A percentile compares a stretch with the other conserved stretches of the same genome.
phyloP scores from a whole-genome alignment of 2,888 invertebrate genomes.

The Halictus quadricinctus region DNA sequence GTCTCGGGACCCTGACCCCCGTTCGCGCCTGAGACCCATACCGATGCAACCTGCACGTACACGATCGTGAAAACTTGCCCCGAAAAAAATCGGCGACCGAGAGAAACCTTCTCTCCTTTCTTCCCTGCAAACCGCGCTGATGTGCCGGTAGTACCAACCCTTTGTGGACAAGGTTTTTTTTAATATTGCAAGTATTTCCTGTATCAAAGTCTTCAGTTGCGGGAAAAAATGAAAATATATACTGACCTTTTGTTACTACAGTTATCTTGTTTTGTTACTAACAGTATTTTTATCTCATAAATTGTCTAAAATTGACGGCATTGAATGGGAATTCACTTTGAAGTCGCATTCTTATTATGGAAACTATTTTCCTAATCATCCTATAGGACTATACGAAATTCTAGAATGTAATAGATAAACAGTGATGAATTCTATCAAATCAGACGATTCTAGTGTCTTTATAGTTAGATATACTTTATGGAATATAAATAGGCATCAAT shows the following conservation, averaged over 20 bases:
- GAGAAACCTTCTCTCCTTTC: background rate
- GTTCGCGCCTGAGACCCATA: conserved; percentile 48
- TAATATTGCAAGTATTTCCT: background rate
- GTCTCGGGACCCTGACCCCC: conserved; percentile 51
- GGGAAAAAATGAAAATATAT: background rate
- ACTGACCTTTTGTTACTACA: background rate
- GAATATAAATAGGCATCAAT: too few relatives aligned
- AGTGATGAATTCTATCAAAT: too few relatives aligned
- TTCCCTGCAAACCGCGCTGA: background rate
- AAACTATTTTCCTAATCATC: too few relatives aligned
- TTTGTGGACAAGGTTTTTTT: background rate
- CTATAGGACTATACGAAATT: too few relatives aligned
- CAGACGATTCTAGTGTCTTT: too few relatives aligned
- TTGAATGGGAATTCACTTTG: too few relatives aligned
- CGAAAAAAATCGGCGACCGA: conserved; percentile 17
- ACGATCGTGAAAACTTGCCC: conserved; percentile 20
- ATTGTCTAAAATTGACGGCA: too few relatives aligned
- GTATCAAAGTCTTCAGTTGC: background rate
- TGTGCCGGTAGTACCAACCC: background rate
- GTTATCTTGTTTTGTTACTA: background rate
- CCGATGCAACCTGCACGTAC: conserved; percentile 24
- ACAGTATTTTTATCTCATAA: too few relatives aligned
- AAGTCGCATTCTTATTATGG: too few relatives aligned
- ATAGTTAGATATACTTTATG: too few relatives aligned
- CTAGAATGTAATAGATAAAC: too few relatives aligned